These are phyloP conservation scores for Ptychobarbus kaznakovi DNA, from an alignment of 2,797 vertebrate species.

Conservation along the genomic window DNA sequence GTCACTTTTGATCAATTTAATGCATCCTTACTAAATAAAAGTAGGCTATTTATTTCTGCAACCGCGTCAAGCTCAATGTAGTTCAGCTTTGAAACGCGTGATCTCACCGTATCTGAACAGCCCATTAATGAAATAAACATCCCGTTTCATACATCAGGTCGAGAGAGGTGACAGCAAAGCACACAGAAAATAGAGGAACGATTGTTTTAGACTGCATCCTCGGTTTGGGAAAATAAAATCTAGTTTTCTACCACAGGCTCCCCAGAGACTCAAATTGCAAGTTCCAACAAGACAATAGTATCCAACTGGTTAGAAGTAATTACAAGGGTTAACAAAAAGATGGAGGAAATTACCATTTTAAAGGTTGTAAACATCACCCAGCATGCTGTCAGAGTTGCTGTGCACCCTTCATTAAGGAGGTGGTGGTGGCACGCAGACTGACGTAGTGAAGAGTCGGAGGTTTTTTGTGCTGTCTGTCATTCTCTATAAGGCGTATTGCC, in stretches of 20 bases:
- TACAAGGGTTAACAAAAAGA: conserved; percentile 35
- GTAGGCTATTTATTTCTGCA: neutral
- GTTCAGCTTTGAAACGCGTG: neutral
- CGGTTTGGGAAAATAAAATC: conserved; percentile 37
- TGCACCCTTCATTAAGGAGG: conserved; percentile 45
- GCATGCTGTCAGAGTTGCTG: conserved; percentile 11
- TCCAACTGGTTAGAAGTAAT: conserved; percentile 48
- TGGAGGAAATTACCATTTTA: conserved; percentile 48
- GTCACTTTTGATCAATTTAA: neutral
- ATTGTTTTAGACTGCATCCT: conserved; percentile 16
- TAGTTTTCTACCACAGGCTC: conserved; percentile 44
- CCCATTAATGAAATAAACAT: neutral
- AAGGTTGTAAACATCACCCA: conserved; percentile 43
- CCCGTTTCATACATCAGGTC: conserved; percentile 10
- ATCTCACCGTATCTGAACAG: neutral
- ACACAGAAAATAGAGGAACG: conserved; percentile 3
- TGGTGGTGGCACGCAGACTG: conserved; percentile 48
- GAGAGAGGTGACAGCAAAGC: neutral
- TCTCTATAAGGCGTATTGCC: conserved; percentile 40
- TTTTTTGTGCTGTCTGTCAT: conserved; percentile 54
- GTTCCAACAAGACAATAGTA: conserved; percentile 48
- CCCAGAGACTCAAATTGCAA: conserved; percentile 42
- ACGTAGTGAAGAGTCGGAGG: conserved; percentile 39
- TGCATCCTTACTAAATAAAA: neutral
- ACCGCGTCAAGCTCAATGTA: neutral